Base-by-base conservation (phyloP, 2,888 invertebrate genomes). In the Troglohyphantes excavatus region DNA sequence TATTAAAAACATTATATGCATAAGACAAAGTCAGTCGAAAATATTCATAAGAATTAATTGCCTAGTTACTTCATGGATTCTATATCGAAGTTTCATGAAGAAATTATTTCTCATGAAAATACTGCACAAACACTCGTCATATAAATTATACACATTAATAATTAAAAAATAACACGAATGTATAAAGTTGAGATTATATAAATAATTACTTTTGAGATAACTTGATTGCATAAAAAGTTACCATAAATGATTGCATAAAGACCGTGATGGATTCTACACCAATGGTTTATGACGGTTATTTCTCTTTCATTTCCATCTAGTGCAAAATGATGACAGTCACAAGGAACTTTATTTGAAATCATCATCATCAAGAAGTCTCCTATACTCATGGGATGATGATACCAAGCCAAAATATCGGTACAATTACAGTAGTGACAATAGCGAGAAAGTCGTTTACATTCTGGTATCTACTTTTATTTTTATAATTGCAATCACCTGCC, bases 291-390 rank as follows among this genome's bases (percentile, higher is more conserved):
- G 78, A 70, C 70, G 67, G 26, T 26, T 43, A 63, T 78, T 86
- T 86, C 33, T 81, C 59, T 85, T 76, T 84, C 75, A 29, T 81
- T 72, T 26, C 33, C 39, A 78, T 86, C 61, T 86, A 86, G 86
- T 61, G 59, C 63, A 39, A 68, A 78, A 63, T 46, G 70, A 63
- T 1, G 78, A 78, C 11, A 61, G 9, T 59, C 23, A n/a, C 6
- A 43, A 53, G 26, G 43, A 29, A 46, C 17, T 19, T 19, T 43
- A 19, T 43, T 78, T 17, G 70, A n/a, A n/a, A n/a, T 26, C 39
- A 39, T 27, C 27, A 7, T 13, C 53, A 53, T 53, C 43, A 61
- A 68, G 86, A 78, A 78, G 63, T 61, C 78, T 70, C 19, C 86
- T 70, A 6, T 43, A 65, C 11, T 23, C 65, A 2, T 19, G 29